A percentile compares a stretch with the other conserved stretches of the same genome.
Evolutionary conservation across 2,113 vertebrate genomes (phyloP).

Genomic region (Tachysurus vachellii): DNA sequence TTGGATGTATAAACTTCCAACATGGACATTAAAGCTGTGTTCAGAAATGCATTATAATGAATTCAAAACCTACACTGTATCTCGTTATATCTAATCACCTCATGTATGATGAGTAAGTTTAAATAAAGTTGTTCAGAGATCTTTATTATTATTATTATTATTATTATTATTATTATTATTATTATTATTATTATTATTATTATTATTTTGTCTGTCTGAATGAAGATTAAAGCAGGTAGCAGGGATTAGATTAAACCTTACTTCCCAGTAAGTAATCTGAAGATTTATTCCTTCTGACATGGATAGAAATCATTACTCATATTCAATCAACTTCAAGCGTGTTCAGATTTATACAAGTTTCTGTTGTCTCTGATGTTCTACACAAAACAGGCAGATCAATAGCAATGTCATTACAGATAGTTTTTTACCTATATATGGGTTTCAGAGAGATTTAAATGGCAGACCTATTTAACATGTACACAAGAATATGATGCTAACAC

Average conservation of each 20-base stretch:
- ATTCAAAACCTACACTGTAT: background rate
- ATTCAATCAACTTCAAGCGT: background rate
- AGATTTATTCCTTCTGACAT: constrained; percentile 9
- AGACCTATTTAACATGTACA: background rate
- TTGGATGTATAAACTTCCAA: background rate
- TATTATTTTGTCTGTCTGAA: constrained; percentile 2
- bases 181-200: background rate
- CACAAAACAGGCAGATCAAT: background rate
- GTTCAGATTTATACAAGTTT: background rate
- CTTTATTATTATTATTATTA: background rate
- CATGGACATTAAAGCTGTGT: background rate
- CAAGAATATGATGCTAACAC: background rate
- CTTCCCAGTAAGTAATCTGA: constrained; percentile 36
- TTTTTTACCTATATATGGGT: no score
- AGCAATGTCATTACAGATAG: background rate
- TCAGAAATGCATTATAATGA: background rate
- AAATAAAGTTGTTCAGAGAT: background rate
- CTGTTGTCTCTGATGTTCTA: background rate
- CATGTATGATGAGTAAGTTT: background rate
- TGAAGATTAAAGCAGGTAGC: constrained; percentile 43
- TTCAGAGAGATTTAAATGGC: background rate
- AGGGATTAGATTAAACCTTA: constrained; percentile 50
- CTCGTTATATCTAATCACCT: background rate
- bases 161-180: background rate
- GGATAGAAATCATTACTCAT: background rate